Percentiles rank a stretch among this genome's conserved stretches.
Conservation (phyloP, 2,888 invertebrate genomes). For the Tipula lateralis region DNA sequence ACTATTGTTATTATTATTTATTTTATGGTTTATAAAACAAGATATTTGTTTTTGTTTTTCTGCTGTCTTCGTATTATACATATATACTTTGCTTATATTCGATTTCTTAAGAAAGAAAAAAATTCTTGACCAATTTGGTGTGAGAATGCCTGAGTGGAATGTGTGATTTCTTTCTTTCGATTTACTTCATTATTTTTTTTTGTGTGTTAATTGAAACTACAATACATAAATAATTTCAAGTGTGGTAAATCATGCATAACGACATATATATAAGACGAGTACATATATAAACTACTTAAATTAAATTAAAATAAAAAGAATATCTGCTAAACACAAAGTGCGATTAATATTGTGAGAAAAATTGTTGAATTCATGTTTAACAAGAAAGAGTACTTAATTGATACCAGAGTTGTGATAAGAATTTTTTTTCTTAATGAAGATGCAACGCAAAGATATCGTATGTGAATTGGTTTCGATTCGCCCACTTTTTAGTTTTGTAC, state of each 20-base stretch:
- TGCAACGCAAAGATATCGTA: neutral
- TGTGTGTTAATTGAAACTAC: neutral
- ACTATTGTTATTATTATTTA: neutral
- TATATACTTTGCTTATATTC: neutral
- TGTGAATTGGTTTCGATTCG: neutral
- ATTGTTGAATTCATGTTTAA: neutral
- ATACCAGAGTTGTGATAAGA: neutral
- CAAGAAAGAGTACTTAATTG: neutral
- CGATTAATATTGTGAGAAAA: neutral
- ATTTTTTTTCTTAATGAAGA: neutral
- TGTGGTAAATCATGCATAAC: neutral
- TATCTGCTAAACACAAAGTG: neutral
- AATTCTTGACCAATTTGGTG: slow-evolving; percentile 15
- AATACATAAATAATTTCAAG: neutral
- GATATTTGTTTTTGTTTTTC: neutral
- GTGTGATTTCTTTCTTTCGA: neutral
- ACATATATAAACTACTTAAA: neutral
- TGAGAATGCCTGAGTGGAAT: neutral
- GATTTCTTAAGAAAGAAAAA: neutral
- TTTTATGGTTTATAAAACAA: neutral
- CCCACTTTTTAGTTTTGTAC: neutral
- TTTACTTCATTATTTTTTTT: neutral
- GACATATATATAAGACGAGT: neutral
- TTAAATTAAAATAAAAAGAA: slow-evolving; percentile 15
- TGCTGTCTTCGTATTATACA: neutral